Conservation (phyloP, 2,888 invertebrate species). For the Chirona hameri region DNA sequence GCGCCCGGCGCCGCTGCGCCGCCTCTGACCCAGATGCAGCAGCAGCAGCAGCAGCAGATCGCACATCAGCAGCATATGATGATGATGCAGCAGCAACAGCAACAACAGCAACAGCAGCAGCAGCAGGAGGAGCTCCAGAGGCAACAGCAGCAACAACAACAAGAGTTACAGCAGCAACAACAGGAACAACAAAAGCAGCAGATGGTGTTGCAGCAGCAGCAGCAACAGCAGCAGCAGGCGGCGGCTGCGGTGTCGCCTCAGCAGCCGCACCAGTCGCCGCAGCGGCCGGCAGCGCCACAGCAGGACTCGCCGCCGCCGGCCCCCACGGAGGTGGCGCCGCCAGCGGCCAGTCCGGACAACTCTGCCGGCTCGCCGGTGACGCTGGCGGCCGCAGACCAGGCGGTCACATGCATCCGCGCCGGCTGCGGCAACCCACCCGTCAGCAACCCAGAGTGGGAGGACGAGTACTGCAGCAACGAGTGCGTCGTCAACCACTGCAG, state of each 20-base stretch:
- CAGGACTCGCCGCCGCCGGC: not conserved
- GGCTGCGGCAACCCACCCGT: conserved; percentile 88
- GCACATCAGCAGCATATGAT: conserved; percentile 14
- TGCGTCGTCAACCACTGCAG: conserved; percentile 95
- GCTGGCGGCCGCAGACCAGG: not conserved
- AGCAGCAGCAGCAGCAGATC: not conserved
- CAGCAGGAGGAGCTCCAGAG: conserved; percentile 31
- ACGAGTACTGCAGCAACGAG: conserved; percentile 95
- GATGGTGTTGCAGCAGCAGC: conserved; percentile 32
- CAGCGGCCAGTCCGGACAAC: not conserved
- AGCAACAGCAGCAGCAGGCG: conserved; percentile 2
- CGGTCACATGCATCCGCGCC: conserved; percentile 66
- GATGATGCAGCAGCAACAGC: conserved; percentile 22
- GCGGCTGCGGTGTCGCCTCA: not conserved
- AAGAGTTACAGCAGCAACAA: conserved; percentile 32
- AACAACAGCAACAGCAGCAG: conserved; percentile 33
- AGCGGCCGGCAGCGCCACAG: not conserved
- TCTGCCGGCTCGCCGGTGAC: not conserved
- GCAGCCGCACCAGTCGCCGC: too few species aligned
- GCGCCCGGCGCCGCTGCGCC: not conserved
- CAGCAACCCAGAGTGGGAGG: conserved; percentile 91
- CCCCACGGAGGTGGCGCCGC: not conserved
- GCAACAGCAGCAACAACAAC: conserved; percentile 32
- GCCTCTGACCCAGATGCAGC: conserved; percentile 1
- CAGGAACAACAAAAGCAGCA: conserved; percentile 33